phyloP scores from a whole-genome alignment of 92 coral and sea anemone genomes.

The Siderastrea siderea region DNA sequence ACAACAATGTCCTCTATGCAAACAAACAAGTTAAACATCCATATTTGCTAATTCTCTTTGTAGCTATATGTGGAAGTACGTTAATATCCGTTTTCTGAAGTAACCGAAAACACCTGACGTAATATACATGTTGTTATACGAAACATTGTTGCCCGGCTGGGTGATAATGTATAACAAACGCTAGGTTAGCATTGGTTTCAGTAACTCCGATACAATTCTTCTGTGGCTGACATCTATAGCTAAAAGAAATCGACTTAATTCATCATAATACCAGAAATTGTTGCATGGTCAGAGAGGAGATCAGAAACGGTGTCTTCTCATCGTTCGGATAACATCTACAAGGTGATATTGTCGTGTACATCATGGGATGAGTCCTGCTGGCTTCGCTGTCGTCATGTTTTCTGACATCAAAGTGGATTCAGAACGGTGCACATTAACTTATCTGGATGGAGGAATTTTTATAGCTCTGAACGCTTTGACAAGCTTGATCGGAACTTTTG shows the following conservation, averaged over 20 bases:
- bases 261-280: not conserved
- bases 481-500: conserved; percentile 65
- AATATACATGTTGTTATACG: too few relatives aligned
- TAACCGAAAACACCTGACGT: not conserved
- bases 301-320: not conserved
- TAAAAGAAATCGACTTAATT: not conserved
- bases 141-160: not conserved
- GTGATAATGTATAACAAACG: not conserved
- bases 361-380: not conserved
- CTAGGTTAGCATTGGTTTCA: not conserved
- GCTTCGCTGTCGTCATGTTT: conserved; percentile 30
- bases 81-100: not conserved
- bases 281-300: not conserved
- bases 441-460: conserved; percentile 37
- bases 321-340: too few relatives aligned
- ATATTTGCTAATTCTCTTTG: not conserved
- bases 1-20: not conserved
- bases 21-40: conserved; percentile 6
- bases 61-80: conserved; percentile 9
- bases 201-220: not conserved
- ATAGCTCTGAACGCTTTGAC: conserved; percentile 54
- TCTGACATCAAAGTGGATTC: conserved; percentile 59
- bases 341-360: not conserved
- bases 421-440: conserved; percentile 38
- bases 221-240: not conserved